phyloP scores from a whole-genome alignment of 2,888 invertebrate species.

The Nomada ferruginata region DNA sequence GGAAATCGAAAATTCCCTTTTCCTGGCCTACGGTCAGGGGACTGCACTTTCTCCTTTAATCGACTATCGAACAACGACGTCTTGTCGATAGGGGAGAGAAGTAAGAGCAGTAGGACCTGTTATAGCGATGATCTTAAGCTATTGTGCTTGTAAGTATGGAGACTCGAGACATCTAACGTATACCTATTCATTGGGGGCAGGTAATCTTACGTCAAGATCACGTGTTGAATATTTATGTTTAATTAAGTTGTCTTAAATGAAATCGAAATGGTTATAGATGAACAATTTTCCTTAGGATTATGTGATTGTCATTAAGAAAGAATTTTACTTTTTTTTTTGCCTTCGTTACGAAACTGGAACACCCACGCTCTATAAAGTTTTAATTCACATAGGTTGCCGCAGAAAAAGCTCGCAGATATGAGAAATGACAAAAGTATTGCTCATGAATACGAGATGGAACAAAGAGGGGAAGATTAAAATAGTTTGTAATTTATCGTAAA shows the following conservation, averaged over 20 bases:
- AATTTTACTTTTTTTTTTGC: not conserved
- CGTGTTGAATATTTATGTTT: not conserved
- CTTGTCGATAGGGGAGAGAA: not conserved
- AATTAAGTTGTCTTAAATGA: no score
- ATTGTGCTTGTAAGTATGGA: not conserved
- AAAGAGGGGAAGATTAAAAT: not conserved
- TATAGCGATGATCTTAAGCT: not conserved
- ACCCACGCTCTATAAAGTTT: conserved; percentile 2
- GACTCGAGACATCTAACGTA: not conserved
- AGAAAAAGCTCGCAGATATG: conserved; percentile 1
- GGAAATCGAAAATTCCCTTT: conserved; percentile 62
- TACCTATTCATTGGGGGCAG: not conserved
- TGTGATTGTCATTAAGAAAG: not conserved
- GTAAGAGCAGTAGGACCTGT: not conserved
- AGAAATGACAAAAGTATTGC: not conserved
- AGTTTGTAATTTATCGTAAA: not conserved
- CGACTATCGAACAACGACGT: conserved; percentile 38
- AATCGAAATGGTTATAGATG: no score
- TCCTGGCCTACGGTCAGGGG: conserved; percentile 49
- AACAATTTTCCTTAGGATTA: not conserved
- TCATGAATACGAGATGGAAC: not conserved
- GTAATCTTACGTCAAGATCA: not conserved
- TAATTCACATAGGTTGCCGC: not conserved
- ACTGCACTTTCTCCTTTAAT: conserved; percentile 64
- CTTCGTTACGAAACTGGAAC: not conserved